Evolutionary conservation across 2,888 invertebrate genomes (phyloP).

Genomic region (Pharmacophagus antenor): DNA sequence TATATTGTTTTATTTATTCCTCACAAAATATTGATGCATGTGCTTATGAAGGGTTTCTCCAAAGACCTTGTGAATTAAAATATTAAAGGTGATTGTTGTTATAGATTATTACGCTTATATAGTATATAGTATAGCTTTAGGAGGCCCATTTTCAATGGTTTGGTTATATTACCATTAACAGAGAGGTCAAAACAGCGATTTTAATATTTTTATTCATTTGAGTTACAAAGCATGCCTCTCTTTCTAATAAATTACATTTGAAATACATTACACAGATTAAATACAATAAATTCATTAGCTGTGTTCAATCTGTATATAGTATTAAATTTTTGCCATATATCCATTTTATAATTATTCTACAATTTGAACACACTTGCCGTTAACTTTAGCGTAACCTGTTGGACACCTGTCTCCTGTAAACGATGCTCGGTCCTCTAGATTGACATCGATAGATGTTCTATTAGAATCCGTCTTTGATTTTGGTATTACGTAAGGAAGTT

Average conservation of each 20-base stretch:
- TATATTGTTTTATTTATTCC: too few relatives aligned
- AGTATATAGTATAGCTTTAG: too few relatives aligned
- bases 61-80: too few relatives aligned
- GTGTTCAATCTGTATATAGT: background rate
- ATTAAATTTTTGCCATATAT: background rate
- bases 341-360: constrained; percentile 1
- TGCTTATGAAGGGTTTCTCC: too few relatives aligned
- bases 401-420: constrained; percentile 58
- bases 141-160: too few relatives aligned
- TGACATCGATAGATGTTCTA: constrained; percentile 38
- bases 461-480: constrained; percentile 23
- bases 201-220: background rate
- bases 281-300: background rate
- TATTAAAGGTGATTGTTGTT: too few relatives aligned
- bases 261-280: too few relatives aligned
- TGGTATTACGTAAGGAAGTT: constrained; percentile 9
- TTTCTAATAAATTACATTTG: too few relatives aligned
- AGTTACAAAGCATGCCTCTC: background rate
- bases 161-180: background rate
- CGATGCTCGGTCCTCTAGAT: constrained; percentile 48
- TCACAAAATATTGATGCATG: too few relatives aligned
- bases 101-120: too few relatives aligned
- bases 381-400: constrained; percentile 48
- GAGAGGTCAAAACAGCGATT: background rate
- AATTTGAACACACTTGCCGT: constrained; percentile 48